A percentile compares a stretch with the other conserved stretches of the same genome.
Conservation (phyloP, 2,113 vertebrate species). For the Rhinopomastus cyanomelas region DNA sequence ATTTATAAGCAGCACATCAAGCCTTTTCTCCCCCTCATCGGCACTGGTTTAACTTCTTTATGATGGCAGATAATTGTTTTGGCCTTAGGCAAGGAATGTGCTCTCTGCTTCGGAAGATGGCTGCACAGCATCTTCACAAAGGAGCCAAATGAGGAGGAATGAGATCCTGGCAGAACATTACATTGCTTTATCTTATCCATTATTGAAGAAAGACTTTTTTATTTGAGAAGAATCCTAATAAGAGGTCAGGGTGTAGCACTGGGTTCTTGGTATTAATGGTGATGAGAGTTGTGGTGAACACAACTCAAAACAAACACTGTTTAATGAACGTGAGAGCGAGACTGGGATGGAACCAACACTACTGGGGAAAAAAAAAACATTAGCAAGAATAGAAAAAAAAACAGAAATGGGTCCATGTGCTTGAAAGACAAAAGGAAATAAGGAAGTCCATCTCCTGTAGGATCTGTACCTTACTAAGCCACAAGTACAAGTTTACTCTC, state of each 20-base stretch:
- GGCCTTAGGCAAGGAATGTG: conserved; percentile 69
- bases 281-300: not conserved
- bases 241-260: conserved; percentile 3
- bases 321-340: not conserved
- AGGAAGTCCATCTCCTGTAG: not conserved
- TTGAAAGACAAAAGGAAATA: conserved; percentile 6
- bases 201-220: conserved; percentile 58
- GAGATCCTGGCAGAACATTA: conserved; percentile 47
- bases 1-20: conserved; percentile 57
- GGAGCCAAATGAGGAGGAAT: conserved; percentile 61
- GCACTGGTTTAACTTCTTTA: conserved; percentile 57
- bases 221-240: conserved; percentile 43
- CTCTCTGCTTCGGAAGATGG: conserved; percentile 60
- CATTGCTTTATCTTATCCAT: conserved; percentile 69
- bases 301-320: not conserved
- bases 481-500: not conserved
- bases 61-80: conserved; percentile 75
- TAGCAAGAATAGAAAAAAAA: no score
- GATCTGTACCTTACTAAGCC: not conserved
- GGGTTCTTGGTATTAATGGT: not conserved
- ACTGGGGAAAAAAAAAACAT: no score
- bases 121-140: conserved; percentile 35
- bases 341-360: not conserved
- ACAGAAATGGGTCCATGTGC: not conserved
- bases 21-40: conserved; percentile 17